Base-by-base conservation (phyloP, 1,140 invertebrate genomes). In the Meloidogyne hapla region DNA sequence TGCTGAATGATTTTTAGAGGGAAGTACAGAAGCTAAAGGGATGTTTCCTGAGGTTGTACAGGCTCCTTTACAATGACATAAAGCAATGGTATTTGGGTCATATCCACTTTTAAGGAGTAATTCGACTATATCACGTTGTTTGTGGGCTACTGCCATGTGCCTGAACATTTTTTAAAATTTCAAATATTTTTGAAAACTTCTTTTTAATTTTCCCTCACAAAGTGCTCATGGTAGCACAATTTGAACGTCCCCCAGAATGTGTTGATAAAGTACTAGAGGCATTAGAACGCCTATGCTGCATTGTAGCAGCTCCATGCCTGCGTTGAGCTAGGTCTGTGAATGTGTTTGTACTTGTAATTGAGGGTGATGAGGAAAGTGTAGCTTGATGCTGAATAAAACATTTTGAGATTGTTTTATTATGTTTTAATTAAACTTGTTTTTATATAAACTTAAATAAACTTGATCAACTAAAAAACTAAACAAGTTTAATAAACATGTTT, bases 81-180 rank as follows among this genome's bases (percentile, higher is more conserved):
- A 42, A 23, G 85, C 85, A 45, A 85, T 80, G 26, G 74, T 63
- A 76, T 86, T 86, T 8, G 85, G 79, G 48, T 86, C 86, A 71
- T 87, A 87, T 1, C 86, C 85, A 21, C 45, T 82, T 71, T 87
- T 86, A 2, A 86, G 76, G 3, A 86, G 74, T 0, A 87, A 65
- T 70, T 86, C 85, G 9, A 82, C 86, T 66, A 86, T 86, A 40
- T 87, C 86, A 23, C 81, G 64, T 80, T 86, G 84, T 67, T 86
- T 86, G 68, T 86, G 85, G 18, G 82, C 83, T 25, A 87, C 81
- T 13, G 86, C 86, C 76, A 86, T 83, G 74, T 86, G 85, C 18
- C 85, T 72, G 23, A 67, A 45, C 23, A 69, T 77, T 28, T 5
- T 18, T 13, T 2, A 8, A 33, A 33, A 21, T 25, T 28, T 66